Base-by-base conservation (phyloP, 2,888 invertebrate species). In the Petrolisthes cinctipes region DNA sequence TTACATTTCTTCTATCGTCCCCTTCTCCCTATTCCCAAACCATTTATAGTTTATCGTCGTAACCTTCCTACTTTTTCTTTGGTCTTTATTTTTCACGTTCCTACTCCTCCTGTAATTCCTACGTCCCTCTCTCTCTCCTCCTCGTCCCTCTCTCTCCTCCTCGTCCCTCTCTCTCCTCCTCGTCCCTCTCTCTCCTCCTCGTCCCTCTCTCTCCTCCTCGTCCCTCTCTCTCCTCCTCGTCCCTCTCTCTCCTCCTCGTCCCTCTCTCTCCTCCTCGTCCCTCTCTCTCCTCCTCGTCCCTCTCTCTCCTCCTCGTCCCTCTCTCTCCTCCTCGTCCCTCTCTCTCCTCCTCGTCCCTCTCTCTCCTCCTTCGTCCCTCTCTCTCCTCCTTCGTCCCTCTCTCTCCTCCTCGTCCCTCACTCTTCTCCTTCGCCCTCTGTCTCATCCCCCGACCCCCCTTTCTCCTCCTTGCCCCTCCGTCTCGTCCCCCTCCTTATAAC, bases 131-230 rank as follows among this genome's bases (percentile, higher is more conserved):
- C n/a, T n/a, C n/a, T n/a, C 4, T 37, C 79, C n/a, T n/a, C 71
- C 5, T 23, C n/a, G 20, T n/a, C 71, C n/a, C 71, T 71, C n/a
- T 76, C 75, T 76, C 75, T 76, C 51, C 17, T 53, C 37, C 75
- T 37, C 9, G 3, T 17, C 17, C 20, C 14, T 37, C 51, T 76
- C 2, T 20, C 11, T 37, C 73, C 1, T 73, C 17, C n/a, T n/a
- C 20, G 17, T 37, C 37, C 51, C 51, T 37, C 17, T 6, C 37
- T 7, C 17, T 4, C 53, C 20, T 71, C 23, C n/a, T 54, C 53
- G 54, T 20, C 4, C 20, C 20, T 54, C 53, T 3, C n/a, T 54
- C 53, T 54, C 54, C 66, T 17, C 66, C 66, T 3, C 17, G 2
- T 14, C 17, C 17, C n/a, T n/a, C n/a, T n/a, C n/a, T n/a, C 4